Base-by-base conservation (phyloP, 2,113 vertebrate genomes). In the Hylia prasina region DNA sequence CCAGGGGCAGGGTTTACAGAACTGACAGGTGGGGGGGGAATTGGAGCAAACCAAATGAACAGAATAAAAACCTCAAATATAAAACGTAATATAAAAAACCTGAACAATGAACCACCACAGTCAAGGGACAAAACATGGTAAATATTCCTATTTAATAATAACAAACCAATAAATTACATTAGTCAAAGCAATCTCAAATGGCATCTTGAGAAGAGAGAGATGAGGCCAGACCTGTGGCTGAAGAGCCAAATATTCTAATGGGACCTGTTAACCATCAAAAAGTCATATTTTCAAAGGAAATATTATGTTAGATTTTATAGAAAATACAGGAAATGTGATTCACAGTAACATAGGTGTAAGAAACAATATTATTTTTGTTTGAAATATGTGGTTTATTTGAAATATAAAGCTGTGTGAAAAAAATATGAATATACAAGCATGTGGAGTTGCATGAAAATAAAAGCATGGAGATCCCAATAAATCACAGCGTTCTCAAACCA, bases 101-200 rank as follows among this genome's bases (percentile, higher is more conserved):
- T n/a, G n/a, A n/a, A n/a, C n/a, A n/a, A n/a, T n/a, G n/a, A n/a
- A n/a, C n/a, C n/a, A n/a, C n/a, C n/a, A n/a, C n/a, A n/a, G n/a
- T n/a, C n/a, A 85, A 88, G 50, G 71, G 64, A 80, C 19, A n/a
- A 50, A 48, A 63, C 24, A 87, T 44, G 70, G 92, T 37, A 71
- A 75, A 81, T 91, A 94, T 83, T 88, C 51, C 77, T 57, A 91
- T 63, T 64, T 68, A 78, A 40, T 83, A 90, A 73, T 61, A 68
- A 61, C 39, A 28, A 9, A 61, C 1, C 8, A 70, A 75, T 77
- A 92, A 69, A 64, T 58, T 65, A 23, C 50, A 51, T 82, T 51
- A 78, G 51, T 61, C n/a, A 20, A 73, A 66, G 27, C 4, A 45
- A 66, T 94, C 82, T 22, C n/a, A 39, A 73, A n/a, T n/a, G 53